A percentile compares a stretch with the other conserved stretches of the same genome.
phyloP scores from a whole-genome alignment of 2,797 vertebrate genomes.

The Pantherophis alleghaniensis region DNA sequence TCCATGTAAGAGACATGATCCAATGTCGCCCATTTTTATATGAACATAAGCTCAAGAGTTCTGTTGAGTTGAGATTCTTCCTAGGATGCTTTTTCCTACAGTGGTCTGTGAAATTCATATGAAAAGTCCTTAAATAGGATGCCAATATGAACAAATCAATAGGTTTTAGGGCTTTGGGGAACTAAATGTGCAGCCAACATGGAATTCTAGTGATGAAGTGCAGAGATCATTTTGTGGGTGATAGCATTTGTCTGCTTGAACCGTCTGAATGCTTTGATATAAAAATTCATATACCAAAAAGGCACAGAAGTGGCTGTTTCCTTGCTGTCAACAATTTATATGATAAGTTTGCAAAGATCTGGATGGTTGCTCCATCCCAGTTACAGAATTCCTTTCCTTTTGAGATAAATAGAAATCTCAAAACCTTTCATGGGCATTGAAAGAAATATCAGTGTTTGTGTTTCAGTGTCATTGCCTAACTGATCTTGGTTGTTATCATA shows the following conservation, averaged over 20 bases:
- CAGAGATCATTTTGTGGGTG: neutral
- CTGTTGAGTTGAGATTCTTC: neutral
- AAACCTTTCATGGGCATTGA: neutral
- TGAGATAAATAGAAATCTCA: neutral
- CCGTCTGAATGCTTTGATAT: neutral
- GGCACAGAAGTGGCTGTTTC: neutral
- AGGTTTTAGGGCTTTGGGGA: neutral
- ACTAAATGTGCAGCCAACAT: neutral
- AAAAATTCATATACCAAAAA: neutral
- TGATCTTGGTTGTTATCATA: neutral
- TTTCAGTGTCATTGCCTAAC: neutral
- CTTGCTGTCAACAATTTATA: neutral
- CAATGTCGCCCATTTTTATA: neutral
- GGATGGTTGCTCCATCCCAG: neutral
- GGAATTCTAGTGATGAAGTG: neutral
- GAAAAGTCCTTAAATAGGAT: neutral
- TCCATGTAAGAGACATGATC: neutral
- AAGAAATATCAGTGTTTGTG: neutral
- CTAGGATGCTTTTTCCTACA: neutral
- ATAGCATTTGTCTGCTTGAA: neutral
- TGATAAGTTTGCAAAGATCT: neutral
- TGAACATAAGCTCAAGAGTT: neutral
- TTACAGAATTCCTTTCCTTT: too few species aligned
- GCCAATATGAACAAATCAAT: neutral
- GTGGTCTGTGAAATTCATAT: neutral